Percentiles rank a stretch among this genome's conserved stretches.
Conservation (phyloP, 2,797 vertebrate genomes). For the Chelon labrosus region DNA sequence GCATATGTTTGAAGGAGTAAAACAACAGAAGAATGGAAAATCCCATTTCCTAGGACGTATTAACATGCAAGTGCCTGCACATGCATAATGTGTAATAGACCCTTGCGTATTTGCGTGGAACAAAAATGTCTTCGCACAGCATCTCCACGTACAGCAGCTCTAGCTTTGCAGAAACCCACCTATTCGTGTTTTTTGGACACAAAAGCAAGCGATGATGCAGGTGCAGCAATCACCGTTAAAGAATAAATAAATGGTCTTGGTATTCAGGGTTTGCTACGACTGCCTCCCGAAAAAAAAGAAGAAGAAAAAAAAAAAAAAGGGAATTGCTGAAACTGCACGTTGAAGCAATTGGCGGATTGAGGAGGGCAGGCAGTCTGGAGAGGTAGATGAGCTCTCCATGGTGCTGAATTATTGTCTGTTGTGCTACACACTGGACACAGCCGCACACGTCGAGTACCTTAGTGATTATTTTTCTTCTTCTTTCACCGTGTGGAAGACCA, state of each 20-base stretch:
- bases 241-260: constrained; percentile 69
- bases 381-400: constrained; percentile 61
- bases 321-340: constrained; percentile 71
- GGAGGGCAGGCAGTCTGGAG: constrained; percentile 50
- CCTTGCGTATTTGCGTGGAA: constrained; percentile 28
- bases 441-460: constrained; percentile 35
- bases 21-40: constrained; percentile 47
- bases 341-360: constrained; percentile 64
- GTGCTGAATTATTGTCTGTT: constrained; percentile 61
- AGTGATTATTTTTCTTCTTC: constrained; percentile 35
- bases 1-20: constrained; percentile 23
- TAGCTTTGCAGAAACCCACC: constrained; percentile 36
- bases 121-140: constrained; percentile 39
- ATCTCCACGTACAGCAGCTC: constrained; percentile 9
- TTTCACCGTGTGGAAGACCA: constrained; percentile 17
- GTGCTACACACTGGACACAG: constrained; percentile 38
- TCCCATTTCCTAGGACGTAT: constrained; percentile 57
- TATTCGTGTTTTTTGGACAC: constrained; percentile 42
- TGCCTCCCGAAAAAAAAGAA: constrained; percentile 45
- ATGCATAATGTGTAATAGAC: constrained; percentile 23
- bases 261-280: constrained; percentile 46
- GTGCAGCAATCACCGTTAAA: constrained; percentile 68
- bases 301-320: constrained; percentile 24
- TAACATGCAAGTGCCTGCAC: constrained; percentile 36
- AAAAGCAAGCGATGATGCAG: constrained; percentile 31